Evolutionary conservation across 2,797 vertebrate genomes (phyloP), one percentile per base, ranked within the genome.

Genomic region (Ctenopoma multispine): DNA sequence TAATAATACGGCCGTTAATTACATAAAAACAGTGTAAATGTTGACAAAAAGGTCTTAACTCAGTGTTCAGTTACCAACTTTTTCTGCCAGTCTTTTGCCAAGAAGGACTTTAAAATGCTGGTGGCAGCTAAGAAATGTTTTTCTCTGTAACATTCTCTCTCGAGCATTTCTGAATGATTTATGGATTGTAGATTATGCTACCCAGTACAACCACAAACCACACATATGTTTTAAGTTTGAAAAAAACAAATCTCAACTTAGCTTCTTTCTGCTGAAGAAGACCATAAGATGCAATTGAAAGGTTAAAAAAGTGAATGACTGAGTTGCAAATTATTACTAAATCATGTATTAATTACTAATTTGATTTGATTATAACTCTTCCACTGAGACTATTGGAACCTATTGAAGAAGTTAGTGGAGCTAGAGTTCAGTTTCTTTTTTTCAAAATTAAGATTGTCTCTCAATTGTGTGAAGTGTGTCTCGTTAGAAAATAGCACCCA

Each of bases 401-500:
- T 29, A 13, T 0, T 21, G 46, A 24, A 24, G 24, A 41, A 24
- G 20, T 15, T 12, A n/a, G 49, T 50, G n/a, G 64, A 46, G 18
- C 12, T 66, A 65, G 36, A 38, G 7, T 41, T 41, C 6, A 17
- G 13, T 41, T 41, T 17, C 4, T 15, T 15, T 41, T 41, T 41
- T 7, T 12, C 14, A 41, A 14, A 15, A 64, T 15, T 1, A 50
- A 11, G n/a, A 15, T 54, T 23, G 27, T 29, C 24, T 59, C 4
- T 17, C 15, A 4, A 4, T 23, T 23, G 40, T 5, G 8, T 63
- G 44, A 48, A 46, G 46, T 57, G 40, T 60, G 49, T 27, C 38
- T 38, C 27, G 4, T 64, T 75, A 74, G 55, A 81, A 80, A 62
- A 51, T 73, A 68, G 65, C 51, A 58, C 74, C 69, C 38, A 63